phyloP scores from a whole-genome alignment of 1,140 invertebrate species.

The Papilio xuthus region DNA sequence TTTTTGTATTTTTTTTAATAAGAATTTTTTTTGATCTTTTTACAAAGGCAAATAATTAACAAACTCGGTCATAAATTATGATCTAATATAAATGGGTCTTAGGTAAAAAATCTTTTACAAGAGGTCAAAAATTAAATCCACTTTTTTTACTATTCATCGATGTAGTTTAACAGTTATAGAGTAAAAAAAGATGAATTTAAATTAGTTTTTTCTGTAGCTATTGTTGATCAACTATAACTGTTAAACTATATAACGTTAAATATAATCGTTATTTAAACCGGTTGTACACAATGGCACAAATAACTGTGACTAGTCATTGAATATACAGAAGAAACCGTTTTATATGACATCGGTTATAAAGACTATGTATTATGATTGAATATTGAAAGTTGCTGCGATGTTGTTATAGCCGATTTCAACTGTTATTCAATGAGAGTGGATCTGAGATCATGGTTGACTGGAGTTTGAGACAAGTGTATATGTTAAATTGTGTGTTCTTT shows the following conservation, averaged over 20 bases:
- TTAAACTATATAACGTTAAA: conserved; percentile 27
- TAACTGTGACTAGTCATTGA: conserved; percentile 28
- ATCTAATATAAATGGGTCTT: background rate
- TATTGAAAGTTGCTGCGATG: background rate
- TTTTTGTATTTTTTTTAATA: too few species aligned
- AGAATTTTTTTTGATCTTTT: background rate
- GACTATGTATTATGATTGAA: background rate
- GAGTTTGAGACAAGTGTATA: background rate
- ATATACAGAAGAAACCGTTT: background rate
- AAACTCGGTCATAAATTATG: background rate
- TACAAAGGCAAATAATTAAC: background rate
- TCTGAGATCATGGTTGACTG: conserved; percentile 37
- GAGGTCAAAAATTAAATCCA: background rate
- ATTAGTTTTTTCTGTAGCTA: background rate
- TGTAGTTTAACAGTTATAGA: conserved; percentile 30
- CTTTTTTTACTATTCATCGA: background rate
- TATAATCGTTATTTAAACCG: background rate
- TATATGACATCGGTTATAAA: background rate
- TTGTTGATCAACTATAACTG: conserved; percentile 23
- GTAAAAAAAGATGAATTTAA: background rate
- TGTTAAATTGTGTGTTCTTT: conserved; percentile 6
- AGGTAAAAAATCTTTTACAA: background rate
- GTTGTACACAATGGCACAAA: conserved; percentile 15
- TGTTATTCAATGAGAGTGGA: background rate
- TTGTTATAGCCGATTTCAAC: background rate